Conservation (phyloP, 1,140 invertebrate genomes). For the Heliconius nattereri region DNA sequence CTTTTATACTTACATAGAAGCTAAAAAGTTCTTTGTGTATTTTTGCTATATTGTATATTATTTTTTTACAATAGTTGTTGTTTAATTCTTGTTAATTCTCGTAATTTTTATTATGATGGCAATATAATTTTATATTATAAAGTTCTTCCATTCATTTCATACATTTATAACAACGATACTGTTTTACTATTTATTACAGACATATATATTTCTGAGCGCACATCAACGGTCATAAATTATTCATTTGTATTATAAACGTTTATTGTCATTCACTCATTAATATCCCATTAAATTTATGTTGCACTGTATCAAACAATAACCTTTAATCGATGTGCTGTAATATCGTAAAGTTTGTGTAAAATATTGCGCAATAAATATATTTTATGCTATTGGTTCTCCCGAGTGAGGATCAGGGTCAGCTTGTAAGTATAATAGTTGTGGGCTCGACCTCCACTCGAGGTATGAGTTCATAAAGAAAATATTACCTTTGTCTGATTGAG, state of each 20-base stretch:
- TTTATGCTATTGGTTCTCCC: too few relatives aligned
- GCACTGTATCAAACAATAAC: neutral
- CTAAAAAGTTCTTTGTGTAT: too few relatives aligned
- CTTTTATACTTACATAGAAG: too few relatives aligned
- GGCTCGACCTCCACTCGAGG: too few relatives aligned
- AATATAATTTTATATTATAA: too few relatives aligned
- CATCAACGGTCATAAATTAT: neutral
- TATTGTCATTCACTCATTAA: slow-evolving; percentile 4
- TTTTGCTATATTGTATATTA: too few relatives aligned
- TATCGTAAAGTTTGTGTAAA: neutral
- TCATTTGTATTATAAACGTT: slow-evolving; percentile 1
- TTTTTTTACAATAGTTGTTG: neutral
- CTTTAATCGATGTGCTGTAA: neutral
- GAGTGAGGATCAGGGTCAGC: neutral
- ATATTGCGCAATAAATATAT: neutral
- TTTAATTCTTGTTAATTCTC: too few relatives aligned
- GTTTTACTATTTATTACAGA: neutral
- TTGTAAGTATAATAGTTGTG: neutral
- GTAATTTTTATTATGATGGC: too few relatives aligned
- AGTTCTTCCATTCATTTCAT: neutral
- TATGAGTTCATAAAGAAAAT: neutral
- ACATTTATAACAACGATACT: neutral
- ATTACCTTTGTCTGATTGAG: neutral
- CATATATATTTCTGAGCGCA: neutral
- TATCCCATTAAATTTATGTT: neutral